Conservation (phyloP, 92 coral and sea anemone genomes). For the Actinostola sp. region DNA sequence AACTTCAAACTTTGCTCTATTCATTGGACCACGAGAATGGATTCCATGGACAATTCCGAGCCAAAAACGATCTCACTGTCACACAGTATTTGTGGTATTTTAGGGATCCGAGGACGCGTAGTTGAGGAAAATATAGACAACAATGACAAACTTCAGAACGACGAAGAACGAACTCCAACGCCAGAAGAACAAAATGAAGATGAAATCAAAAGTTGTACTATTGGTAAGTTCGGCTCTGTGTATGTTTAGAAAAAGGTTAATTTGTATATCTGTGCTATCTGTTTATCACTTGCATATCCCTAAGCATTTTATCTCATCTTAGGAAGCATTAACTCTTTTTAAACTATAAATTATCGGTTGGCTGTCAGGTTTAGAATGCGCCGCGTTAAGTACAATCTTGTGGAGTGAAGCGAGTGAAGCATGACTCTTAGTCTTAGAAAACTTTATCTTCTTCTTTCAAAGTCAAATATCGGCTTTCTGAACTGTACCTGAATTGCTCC, state of each 20-base stretch:
- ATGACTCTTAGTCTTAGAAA: too few species aligned
- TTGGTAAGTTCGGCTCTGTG: not conserved
- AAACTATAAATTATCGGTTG: not conserved
- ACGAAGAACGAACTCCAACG: not conserved
- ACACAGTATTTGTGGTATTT: constrained; percentile 85
- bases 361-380: not conserved
- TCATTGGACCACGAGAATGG: not conserved
- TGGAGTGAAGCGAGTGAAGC: too few species aligned
- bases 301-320: not conserved
- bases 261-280: too few species aligned
- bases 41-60: not conserved
- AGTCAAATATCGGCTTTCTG: too few species aligned
- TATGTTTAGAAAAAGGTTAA: too few species aligned
- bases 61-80: constrained; percentile 8
- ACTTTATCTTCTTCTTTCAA: too few species aligned
- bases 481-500: too few species aligned
- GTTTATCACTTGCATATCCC: not conserved
- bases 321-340: not conserved
- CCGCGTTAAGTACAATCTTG: too few species aligned
- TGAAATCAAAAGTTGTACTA: constrained; percentile 1
- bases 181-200: constrained; percentile 6
- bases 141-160: not conserved
- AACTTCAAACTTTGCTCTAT: too few species aligned
- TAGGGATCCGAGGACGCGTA: constrained; percentile 56
- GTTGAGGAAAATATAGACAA: constrained; percentile 5